Conservation (phyloP, 2,113 vertebrate genomes). For the Percopsis transmontana region DNA sequence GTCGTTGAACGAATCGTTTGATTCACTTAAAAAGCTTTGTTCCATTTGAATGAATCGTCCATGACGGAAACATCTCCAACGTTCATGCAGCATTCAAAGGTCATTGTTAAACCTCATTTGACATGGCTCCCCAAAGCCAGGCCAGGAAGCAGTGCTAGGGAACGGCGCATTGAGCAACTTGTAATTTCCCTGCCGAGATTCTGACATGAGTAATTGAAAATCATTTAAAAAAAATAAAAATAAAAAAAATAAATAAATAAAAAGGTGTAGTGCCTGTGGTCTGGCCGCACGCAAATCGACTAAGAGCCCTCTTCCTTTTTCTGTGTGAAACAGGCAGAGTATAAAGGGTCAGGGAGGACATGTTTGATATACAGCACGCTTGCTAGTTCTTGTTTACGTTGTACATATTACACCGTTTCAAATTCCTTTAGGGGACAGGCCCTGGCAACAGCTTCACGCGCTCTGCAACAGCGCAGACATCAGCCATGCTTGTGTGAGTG, state of each 20-base stretch:
- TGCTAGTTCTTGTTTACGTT: slow-evolving; percentile 34
- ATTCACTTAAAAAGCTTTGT: no score
- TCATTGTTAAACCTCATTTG: slow-evolving; percentile 23
- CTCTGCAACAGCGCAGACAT: not conserved
- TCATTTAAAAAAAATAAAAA: no score
- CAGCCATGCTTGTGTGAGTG: no score
- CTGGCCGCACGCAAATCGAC: not conserved
- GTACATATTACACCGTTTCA: slow-evolving; percentile 25
- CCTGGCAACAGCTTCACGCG: not conserved
- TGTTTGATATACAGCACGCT: slow-evolving; percentile 21
- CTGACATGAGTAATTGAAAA: not conserved
- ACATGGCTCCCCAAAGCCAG: slow-evolving; percentile 26
- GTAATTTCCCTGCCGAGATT: not conserved
- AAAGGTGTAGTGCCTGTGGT: not conserved
- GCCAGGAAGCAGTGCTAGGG: not conserved
- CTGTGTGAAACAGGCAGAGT: not conserved
- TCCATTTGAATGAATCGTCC: no score
- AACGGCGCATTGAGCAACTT: slow-evolving; percentile 4
- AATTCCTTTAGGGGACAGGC: slow-evolving; percentile 13
- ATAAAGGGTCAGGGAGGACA: slow-evolving; percentile 5
- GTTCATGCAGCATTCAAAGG: no score
- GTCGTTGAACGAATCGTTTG: no score
- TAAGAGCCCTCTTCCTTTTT: not conserved
- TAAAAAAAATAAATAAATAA: no score
- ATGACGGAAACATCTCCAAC: no score